Evolutionary conservation across 2,888 invertebrate species (phyloP).

Genomic region (Eurytoma californica): DNA sequence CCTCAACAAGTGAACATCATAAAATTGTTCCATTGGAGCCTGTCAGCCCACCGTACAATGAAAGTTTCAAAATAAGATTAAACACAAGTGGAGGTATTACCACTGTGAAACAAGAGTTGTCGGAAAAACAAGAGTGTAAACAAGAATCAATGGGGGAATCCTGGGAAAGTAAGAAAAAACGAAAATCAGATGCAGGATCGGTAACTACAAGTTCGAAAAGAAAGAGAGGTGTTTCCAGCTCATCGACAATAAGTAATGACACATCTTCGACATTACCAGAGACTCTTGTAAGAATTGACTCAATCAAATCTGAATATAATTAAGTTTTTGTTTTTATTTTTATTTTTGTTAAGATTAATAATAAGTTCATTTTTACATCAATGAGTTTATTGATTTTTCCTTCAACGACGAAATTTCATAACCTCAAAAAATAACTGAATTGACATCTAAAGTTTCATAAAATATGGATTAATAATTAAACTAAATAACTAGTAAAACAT

Average conservation of each 20-base stretch:
- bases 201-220: constrained; percentile 65
- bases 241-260: constrained; percentile 71
- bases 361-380: neutral
- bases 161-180: constrained; percentile 70
- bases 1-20: constrained; percentile 66
- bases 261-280: constrained; percentile 67
- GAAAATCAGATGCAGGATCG: constrained; percentile 67
- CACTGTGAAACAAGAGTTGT: constrained; percentile 70
- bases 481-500: too few species aligned
- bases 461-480: too few species aligned
- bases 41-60: constrained; percentile 67
- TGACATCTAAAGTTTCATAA: too few species aligned
- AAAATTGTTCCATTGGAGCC: constrained; percentile 62
- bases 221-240: constrained; percentile 72
- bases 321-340: too few species aligned
- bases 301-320: neutral
- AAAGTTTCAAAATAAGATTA: constrained; percentile 72
- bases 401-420: too few species aligned
- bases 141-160: constrained; percentile 63
- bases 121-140: constrained; percentile 67
- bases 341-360: neutral
- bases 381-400: too few species aligned
- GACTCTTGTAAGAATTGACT: constrained; percentile 46
- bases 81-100: constrained; percentile 73
- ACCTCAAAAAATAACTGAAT: too few species aligned